These are phyloP conservation scores for Halichoeres trimaculatus DNA, from an alignment of 2,113 vertebrate species.

Conservation along the genomic window DNA sequence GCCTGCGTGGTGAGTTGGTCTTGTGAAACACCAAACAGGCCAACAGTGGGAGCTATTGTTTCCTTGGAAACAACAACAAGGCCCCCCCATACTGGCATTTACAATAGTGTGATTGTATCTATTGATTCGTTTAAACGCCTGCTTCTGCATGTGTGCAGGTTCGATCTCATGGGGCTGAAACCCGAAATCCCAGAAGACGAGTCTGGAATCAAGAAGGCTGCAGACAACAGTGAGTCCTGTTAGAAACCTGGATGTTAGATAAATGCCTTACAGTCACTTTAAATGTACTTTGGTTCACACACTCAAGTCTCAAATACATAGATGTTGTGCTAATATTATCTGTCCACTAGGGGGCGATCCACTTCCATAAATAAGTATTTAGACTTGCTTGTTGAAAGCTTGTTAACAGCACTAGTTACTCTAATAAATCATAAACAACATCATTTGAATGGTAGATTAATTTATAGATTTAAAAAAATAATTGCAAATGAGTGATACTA, in stretches of 20 bases:
- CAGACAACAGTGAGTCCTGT: conserved; percentile 89
- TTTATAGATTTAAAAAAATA: too few relatives aligned
- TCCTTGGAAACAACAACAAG: conserved; percentile 50
- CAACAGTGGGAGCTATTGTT: conserved; percentile 61
- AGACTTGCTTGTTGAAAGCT: too few relatives aligned
- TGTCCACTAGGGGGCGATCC: not conserved
- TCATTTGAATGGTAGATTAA: too few relatives aligned
- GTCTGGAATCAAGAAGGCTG: conserved; percentile 95
- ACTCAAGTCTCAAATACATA: too few relatives aligned
- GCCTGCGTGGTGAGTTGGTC: conserved; percentile 93
- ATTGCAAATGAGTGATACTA: too few relatives aligned
- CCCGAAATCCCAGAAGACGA: conserved; percentile 94
- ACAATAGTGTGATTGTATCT: conserved; percentile 57
- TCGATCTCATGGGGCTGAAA: conserved; percentile 95
- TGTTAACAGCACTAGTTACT: too few relatives aligned
- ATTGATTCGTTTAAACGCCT: conserved; percentile 23
- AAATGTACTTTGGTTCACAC: too few relatives aligned
- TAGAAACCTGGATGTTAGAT: not conserved
- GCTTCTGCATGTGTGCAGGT: conserved; percentile 83
- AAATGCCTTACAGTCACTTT: too few relatives aligned
- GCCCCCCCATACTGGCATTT: conserved; percentile 26
- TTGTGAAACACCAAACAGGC: conserved; percentile 23
- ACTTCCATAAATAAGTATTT: not conserved
- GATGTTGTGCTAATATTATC: too few relatives aligned
- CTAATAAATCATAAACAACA: too few relatives aligned